These are phyloP conservation scores for Andrena praecox DNA, from an alignment of 2,888 invertebrate species.

Conservation along the genomic window DNA sequence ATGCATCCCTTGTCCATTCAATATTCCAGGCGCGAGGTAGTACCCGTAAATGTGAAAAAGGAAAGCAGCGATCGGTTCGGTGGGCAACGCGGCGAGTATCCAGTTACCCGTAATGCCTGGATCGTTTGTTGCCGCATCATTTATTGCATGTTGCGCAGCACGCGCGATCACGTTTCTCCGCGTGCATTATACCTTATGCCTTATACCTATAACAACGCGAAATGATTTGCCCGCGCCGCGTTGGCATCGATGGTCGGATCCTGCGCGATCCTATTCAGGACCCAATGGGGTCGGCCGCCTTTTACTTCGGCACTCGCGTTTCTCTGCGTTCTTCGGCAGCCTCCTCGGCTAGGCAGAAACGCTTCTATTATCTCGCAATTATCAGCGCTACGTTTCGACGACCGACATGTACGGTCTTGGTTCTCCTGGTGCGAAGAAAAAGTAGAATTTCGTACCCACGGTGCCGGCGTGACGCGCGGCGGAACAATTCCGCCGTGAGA, in stretches of 20 bases:
- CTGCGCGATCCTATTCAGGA: background rate
- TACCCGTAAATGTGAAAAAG: background rate
- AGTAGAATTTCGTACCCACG: constrained; percentile 24
- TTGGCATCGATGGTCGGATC: background rate
- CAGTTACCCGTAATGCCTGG: background rate
- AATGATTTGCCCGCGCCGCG: constrained; percentile 15
- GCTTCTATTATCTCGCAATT: background rate
- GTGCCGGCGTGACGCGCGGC: background rate
- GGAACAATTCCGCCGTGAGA: constrained; percentile 59
- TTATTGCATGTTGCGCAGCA: constrained; percentile 22
- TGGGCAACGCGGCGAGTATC: background rate
- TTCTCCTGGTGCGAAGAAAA: background rate
- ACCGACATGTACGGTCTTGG: background rate
- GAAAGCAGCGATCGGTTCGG: background rate
- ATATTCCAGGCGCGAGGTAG: too few relatives aligned
- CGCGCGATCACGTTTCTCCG: constrained; percentile 26
- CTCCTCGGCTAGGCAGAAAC: background rate
- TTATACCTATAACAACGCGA: background rate
- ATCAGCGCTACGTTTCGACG: constrained; percentile 9
- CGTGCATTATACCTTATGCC: background rate
- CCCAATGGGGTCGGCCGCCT: background rate
- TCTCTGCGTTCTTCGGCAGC: constrained; percentile 1
- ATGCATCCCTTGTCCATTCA: too few relatives aligned
- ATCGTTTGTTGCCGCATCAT: constrained; percentile 22
- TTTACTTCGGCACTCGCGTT: constrained; percentile 1